Base-by-base conservation (phyloP, 30 jellyfish, hydroid and myxozoan species). In the Hydra vulgaris region DNA sequence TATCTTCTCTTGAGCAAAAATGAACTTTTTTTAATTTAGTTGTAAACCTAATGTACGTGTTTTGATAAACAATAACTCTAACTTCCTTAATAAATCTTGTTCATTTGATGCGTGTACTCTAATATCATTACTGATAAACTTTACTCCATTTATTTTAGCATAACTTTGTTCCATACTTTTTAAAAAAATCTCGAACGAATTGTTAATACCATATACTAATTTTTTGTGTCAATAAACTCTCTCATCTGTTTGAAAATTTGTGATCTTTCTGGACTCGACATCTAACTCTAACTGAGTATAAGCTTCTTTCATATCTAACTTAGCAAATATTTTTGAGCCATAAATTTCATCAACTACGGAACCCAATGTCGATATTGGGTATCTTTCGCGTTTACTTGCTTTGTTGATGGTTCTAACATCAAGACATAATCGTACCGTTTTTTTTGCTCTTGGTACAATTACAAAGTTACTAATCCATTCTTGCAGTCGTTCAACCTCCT, bases 381-480 rank as follows among this genome's bases (percentile, higher is more conserved):
- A 69, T 12, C 53, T 72, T 79, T 55, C 86, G 25, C 90, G 88
- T 40, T 53, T 24, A 56, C 72, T 86, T 21, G 89, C 76, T 21
- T 7, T 82, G 72, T 82, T 86, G 4, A 74, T 81, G 22, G 19
- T 53, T 54, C 95, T 84, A 77, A 81, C 84, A 79, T 82, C 95
- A 66, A 86, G 82, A 75, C 95, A 86, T 61, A 73, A 27, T 66
- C 95, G 22, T 18, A 82, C 84, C 23, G 73, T 79, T 7, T 75
- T 85, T 78, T 86, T 78, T 73, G 70, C 76, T 79, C 82, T 87
- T 77, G 95, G 95, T 54, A 77, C 77, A n/a, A n/a, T n/a, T n/a
- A n/a, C n/a, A n/a, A n/a, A n/a, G n/a, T n/a, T n/a, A n/a, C n/a
- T n/a, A n/a, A n/a, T n/a, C n/a, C n/a, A n/a, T n/a, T n/a, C n/a